Percentiles rank a stretch among this genome's conserved stretches.
Evolutionary conservation across 2,888 invertebrate species (phyloP).

Genomic region (Hydraecia micacea): DNA sequence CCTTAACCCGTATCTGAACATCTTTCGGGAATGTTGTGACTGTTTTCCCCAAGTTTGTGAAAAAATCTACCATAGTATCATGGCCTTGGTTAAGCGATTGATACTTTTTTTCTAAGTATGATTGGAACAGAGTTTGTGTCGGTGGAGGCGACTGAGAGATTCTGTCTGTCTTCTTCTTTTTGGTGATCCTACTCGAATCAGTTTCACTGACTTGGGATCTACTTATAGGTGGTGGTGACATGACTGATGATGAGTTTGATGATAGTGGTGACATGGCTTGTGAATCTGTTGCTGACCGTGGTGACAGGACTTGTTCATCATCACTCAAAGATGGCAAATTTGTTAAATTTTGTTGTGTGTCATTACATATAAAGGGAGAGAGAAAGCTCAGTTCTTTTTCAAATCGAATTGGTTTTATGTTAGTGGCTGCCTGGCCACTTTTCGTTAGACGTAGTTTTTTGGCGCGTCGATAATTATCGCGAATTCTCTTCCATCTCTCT

Average conservation of each 20-base stretch:
- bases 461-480: slow-evolving; percentile 42
- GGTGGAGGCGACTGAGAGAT: slow-evolving; percentile 37
- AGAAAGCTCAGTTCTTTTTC: slow-evolving; percentile 37
- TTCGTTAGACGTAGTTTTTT: slow-evolving; percentile 32
- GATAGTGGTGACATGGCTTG: slow-evolving; percentile 31
- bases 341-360: slow-evolving; percentile 30
- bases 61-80: slow-evolving; percentile 46
- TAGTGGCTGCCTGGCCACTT: slow-evolving; percentile 38
- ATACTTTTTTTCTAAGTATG: slow-evolving; percentile 47
- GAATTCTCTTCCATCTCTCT: slow-evolving; percentile 44
- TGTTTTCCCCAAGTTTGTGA: slow-evolving; percentile 47
- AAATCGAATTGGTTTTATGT: slow-evolving; percentile 32
- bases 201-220: slow-evolving; percentile 37
- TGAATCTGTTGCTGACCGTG: slow-evolving; percentile 35
- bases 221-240: slow-evolving; percentile 24
- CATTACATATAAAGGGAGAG: slow-evolving; percentile 29
- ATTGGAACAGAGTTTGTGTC: slow-evolving; percentile 40
- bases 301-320: slow-evolving; percentile 27
- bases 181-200: slow-evolving; percentile 32
- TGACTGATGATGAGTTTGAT: slow-evolving; percentile 28
- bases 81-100: slow-evolving; percentile 36
- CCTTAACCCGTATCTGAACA: slow-evolving; percentile 49
- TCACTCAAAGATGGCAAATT: slow-evolving; percentile 35
- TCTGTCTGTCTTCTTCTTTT: slow-evolving; percentile 39
- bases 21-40: slow-evolving; percentile 44